phyloP scores from a whole-genome alignment of 2,888 invertebrate species.

The Tetranychus piercei region DNA sequence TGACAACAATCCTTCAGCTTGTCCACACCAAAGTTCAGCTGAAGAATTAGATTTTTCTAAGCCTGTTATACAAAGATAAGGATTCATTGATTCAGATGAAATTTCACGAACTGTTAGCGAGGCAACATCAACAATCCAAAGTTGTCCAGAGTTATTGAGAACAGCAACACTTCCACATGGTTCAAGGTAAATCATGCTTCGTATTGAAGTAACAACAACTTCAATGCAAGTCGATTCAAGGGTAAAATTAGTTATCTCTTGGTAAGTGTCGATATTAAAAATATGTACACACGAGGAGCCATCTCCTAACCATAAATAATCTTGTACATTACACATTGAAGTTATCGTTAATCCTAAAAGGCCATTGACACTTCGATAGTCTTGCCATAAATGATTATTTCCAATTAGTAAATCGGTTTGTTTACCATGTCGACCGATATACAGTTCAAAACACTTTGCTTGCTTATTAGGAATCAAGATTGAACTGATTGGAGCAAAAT shows the following conservation, averaged over 20 bases:
- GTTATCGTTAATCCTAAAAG: slow-evolving; percentile 29
- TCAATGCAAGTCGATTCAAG: slow-evolving; percentile 47
- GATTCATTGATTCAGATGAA: slow-evolving; percentile 21
- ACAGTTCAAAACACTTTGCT: slow-evolving; percentile 24
- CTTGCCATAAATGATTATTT: slow-evolving; percentile 31
- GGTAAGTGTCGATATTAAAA: slow-evolving; percentile 40
- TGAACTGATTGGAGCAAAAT: slow-evolving; percentile 18
- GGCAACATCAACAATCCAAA: slow-evolving; percentile 46
- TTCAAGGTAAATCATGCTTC: slow-evolving; percentile 48
- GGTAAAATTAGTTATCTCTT: slow-evolving; percentile 11
- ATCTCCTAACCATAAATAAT: slow-evolving; percentile 72
- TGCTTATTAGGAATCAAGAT: background rate
- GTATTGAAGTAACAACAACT: slow-evolving; percentile 39
- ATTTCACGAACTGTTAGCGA: slow-evolving; percentile 25
- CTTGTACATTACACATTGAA: slow-evolving; percentile 51
- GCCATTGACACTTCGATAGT: slow-evolving; percentile 29
- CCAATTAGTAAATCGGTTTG: slow-evolving; percentile 31
- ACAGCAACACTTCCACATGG: slow-evolving; percentile 55
- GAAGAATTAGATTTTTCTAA: slow-evolving; percentile 32
- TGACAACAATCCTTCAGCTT: slow-evolving; percentile 55
- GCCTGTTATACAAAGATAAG: slow-evolving; percentile 28
- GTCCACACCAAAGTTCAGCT: slow-evolving; percentile 74
- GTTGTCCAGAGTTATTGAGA: slow-evolving; percentile 54
- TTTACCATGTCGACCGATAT: slow-evolving; percentile 29
- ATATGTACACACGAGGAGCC: slow-evolving; percentile 63